Evolutionary conservation across 2,888 invertebrate species (phyloP).

Genomic region (Drosophila affinis): DNA sequence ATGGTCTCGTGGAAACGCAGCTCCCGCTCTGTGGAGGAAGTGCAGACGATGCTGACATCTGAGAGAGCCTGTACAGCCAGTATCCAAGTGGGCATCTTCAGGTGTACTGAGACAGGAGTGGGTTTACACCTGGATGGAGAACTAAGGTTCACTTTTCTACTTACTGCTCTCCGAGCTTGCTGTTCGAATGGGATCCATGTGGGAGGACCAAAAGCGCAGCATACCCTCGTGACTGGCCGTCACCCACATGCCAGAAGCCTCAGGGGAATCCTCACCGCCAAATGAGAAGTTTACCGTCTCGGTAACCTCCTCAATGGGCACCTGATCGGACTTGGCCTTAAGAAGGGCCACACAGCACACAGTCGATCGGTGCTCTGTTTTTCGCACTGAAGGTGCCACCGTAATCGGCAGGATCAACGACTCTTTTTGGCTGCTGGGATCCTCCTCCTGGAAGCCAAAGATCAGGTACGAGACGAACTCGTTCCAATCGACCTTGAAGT

Average conservation of each 20-base stretch:
- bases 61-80: conserved; percentile 90
- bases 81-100: conserved; percentile 89
- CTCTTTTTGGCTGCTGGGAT: conserved; percentile 87
- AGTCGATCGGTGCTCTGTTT: conserved; percentile 89
- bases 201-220: conserved; percentile 91
- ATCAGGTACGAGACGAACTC: conserved; percentile 91
- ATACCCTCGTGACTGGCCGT: conserved; percentile 91
- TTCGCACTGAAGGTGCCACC: conserved; percentile 85
- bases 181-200: conserved; percentile 87
- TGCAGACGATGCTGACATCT: conserved; percentile 90
- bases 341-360: conserved; percentile 86
- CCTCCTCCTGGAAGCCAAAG: conserved; percentile 88
- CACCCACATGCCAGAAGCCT: conserved; percentile 88
- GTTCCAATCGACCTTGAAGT: conserved; percentile 88
- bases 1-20: conserved; percentile 92
- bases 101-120: conserved; percentile 84
- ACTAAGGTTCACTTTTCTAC: conserved; percentile 51
- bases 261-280: conserved; percentile 66
- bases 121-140: not conserved
- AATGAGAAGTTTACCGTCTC: conserved; percentile 54
- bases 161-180: conserved; percentile 87
- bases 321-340: conserved; percentile 66
- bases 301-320: conserved; percentile 53
- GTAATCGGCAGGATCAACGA: conserved; percentile 87
- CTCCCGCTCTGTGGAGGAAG: conserved; percentile 91